Evolutionary conservation across 2,888 invertebrate genomes (phyloP).

Genomic region (Alviniconcha strummeri): DNA sequence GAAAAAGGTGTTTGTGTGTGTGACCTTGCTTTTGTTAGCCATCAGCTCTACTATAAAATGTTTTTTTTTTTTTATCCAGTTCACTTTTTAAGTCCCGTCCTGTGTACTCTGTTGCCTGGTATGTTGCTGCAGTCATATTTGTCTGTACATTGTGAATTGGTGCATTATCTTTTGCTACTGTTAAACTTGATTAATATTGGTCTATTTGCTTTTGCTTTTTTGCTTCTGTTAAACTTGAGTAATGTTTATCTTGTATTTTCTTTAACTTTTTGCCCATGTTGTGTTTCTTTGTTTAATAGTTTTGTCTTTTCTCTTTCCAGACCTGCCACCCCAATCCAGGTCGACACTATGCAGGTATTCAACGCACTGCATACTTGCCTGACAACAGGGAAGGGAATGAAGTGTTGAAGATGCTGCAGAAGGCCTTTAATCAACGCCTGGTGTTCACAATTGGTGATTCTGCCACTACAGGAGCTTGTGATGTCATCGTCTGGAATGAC

Average conservation of each 20-base stretch:
- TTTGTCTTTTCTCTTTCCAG: constrained; percentile 34
- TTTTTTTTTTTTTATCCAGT: no score
- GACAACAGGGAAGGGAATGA: constrained; percentile 57
- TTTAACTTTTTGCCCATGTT: no score
- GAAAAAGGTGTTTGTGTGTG: no score
- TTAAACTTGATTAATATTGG: no score
- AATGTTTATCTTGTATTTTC: no score
- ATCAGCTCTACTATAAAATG: no score
- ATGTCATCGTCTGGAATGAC: constrained; percentile 66
- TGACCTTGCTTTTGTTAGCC: no score
- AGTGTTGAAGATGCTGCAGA: constrained; percentile 53
- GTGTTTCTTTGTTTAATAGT: no score
- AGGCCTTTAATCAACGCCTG: constrained; percentile 61
- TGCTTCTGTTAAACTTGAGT: not conserved
- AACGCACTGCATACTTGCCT: constrained; percentile 61
- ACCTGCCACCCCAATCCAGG: constrained; percentile 60
- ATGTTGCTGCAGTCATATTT: not conserved
- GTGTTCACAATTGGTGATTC: constrained; percentile 66
- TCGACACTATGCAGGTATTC: constrained; percentile 51
- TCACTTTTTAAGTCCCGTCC: no score
- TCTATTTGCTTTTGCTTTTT: not conserved
- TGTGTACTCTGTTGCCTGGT: not conserved
- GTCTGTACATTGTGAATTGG: not conserved
- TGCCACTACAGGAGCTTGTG: constrained; percentile 56
- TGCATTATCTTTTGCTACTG: not conserved